phyloP scores from a whole-genome alignment of 2,113 vertebrate genomes.

The Muntiacus reevesi region DNA sequence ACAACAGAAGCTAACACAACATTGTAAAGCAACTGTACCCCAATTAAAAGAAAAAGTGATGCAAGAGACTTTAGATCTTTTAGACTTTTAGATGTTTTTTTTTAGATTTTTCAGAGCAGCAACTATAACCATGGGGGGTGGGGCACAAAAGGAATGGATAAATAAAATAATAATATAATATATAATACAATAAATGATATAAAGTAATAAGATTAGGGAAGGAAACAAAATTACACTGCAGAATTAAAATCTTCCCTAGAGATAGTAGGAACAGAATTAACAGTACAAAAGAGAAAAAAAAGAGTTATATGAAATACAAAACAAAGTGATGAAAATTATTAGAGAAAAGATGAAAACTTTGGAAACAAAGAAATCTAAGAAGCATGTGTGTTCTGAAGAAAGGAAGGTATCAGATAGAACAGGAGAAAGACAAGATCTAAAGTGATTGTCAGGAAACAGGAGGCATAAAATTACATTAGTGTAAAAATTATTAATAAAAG shows the following conservation, averaged over 20 bases:
- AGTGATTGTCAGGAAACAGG: background rate
- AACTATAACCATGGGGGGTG: background rate
- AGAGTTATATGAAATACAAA: background rate
- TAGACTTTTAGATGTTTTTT: background rate
- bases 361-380: background rate
- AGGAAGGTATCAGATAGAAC: background rate
- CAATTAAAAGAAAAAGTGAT: background rate
- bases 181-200: background rate
- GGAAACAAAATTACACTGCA: background rate
- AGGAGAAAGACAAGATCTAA: background rate
- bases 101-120: background rate
- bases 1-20: background rate
- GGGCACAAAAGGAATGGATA: background rate
- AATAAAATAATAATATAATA: background rate
- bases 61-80: background rate
- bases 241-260: background rate
- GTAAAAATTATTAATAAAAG: background rate
- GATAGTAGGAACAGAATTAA: background rate
- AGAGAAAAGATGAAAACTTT: background rate
- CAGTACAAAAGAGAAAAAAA: background rate
- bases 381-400: background rate
- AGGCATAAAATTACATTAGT: background rate
- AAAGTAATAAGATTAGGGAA: background rate
- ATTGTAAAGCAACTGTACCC: background rate
- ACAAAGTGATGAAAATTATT: background rate